Evolutionary conservation across 2,797 vertebrate species (phyloP), one percentile per base, ranked within the genome.

Genomic region (Cynopterus sphinx): DNA sequence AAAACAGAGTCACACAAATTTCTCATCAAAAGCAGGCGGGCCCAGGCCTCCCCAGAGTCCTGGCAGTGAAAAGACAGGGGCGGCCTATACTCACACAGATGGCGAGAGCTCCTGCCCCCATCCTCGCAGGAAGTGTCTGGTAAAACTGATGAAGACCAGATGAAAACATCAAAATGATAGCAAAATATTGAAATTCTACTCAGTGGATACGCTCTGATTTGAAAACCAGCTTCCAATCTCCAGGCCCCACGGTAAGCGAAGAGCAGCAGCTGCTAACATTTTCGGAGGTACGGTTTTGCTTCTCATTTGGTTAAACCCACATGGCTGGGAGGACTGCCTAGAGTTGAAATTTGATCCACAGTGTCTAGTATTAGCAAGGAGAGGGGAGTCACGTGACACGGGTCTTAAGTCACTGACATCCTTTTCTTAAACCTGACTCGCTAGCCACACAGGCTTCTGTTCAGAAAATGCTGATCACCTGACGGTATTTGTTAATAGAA

Each of bases 81-180:
- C 77, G 75, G 92, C 87, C 93, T 89, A 90, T 99, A 99, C 99
- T 99, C 98, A 99, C 99, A 98, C 99, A 99, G 98, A 99, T 98
- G 98, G 99, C 98, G 95, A 99, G 98, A 41, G 99, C 99, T 98
- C 99, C 99, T 49, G 99, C 99, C 98, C 99, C 99, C 99, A 99
- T 99, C 98, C 96, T 98, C 93, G 96, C 98, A 97, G 97, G 98
- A 98, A 98, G 97, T 65, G 95, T 95, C 98, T 97, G 96, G 91
- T 68, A 97, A 97, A 95, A 98, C 97, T 91, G 98, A 98, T 98
- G 98, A 97, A 97, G 89, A 83, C 95, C 33, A 41, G 78, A 71
- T 3, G 57, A 81, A 65, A 85, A 33, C 68, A 96, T 81, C 79
- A 84, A 41, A 91, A 89, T 10, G 49, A 77, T 55, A 77, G 86